phyloP scores from a whole-genome alignment of 2,113 vertebrate genomes.

The Scatophagus argus region DNA sequence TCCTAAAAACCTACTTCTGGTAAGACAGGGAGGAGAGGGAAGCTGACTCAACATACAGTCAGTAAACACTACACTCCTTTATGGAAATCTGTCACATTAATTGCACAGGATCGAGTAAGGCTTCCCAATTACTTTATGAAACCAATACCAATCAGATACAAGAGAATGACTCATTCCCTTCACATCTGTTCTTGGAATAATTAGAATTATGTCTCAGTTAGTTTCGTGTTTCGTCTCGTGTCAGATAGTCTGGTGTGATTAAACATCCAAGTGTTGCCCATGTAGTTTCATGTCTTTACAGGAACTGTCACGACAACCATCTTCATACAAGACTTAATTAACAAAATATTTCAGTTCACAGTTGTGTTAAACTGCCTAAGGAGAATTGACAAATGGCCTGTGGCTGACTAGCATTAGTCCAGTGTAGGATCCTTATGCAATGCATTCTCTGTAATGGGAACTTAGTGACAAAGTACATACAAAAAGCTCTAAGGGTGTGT shows the following conservation, averaged over 20 bases:
- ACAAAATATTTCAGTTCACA: neutral
- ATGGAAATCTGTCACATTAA: constrained; percentile 47
- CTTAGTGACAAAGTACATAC: too few relatives aligned
- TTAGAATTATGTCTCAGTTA: constrained; percentile 3
- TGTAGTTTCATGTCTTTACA: constrained; percentile 15
- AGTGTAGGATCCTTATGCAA: neutral
- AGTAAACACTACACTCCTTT: constrained; percentile 59
- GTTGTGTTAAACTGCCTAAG: too few relatives aligned
- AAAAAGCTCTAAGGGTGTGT: neutral
- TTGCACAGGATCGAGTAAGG: neutral
- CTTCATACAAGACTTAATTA: neutral
- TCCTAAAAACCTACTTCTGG: constrained; percentile 72
- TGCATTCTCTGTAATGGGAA: neutral
- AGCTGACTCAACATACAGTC: constrained; percentile 66
- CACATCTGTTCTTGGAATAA: neutral
- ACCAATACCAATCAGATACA: neutral
- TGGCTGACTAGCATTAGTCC: neutral
- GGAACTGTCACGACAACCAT: constrained; percentile 6
- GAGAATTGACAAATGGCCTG: neutral
- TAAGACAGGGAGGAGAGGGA: constrained; percentile 61
- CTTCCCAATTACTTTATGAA: constrained; percentile 7
- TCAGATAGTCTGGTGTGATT: constrained; percentile 4
- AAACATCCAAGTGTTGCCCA: neutral
- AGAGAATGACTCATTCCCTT: constrained; percentile 2
- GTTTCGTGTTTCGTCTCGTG: constrained; percentile 26